Conservation (phyloP, 2,888 invertebrate species). For the Petrolisthes cinctipes region DNA sequence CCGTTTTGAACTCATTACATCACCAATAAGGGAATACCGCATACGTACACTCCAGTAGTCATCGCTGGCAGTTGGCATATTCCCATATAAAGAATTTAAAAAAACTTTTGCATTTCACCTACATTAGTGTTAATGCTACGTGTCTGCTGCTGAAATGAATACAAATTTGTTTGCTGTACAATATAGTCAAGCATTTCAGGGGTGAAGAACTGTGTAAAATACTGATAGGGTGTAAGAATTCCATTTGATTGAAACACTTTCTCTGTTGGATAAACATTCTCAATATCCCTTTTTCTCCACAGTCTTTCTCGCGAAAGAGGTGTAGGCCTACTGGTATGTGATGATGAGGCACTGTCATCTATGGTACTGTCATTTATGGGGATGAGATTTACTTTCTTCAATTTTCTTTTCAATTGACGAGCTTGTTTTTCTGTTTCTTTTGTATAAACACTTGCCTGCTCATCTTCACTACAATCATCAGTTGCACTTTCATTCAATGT, state of each 20-base stretch:
- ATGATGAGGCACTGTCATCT: no score
- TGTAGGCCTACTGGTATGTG: no score
- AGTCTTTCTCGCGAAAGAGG: neutral
- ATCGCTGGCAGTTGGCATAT: neutral
- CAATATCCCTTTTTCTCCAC: slow-evolving; percentile 17
- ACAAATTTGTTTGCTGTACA: slow-evolving; percentile 24
- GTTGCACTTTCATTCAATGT: no score
- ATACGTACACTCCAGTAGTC: slow-evolving; percentile 20
- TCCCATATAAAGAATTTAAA: neutral
- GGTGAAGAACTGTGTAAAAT: slow-evolving; percentile 25
- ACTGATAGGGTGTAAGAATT: slow-evolving; percentile 12
- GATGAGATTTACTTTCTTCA: no score
- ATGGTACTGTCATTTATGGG: no score
- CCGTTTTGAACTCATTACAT: slow-evolving; percentile 19
- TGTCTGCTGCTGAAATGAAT: slow-evolving; percentile 11
- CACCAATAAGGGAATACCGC: slow-evolving; percentile 5
- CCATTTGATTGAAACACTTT: neutral
- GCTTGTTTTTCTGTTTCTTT: no score
- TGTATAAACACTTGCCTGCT: no score
- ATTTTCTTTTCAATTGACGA: no score
- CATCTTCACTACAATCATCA: no score
- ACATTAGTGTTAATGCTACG: neutral
- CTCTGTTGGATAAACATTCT: slow-evolving; percentile 23
- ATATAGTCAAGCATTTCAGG: slow-evolving; percentile 2
- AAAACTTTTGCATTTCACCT: slow-evolving; percentile 12